Evolutionary conservation across 1,140 invertebrate species (phyloP).

Genomic region (Pectinophora gossypiella): DNA sequence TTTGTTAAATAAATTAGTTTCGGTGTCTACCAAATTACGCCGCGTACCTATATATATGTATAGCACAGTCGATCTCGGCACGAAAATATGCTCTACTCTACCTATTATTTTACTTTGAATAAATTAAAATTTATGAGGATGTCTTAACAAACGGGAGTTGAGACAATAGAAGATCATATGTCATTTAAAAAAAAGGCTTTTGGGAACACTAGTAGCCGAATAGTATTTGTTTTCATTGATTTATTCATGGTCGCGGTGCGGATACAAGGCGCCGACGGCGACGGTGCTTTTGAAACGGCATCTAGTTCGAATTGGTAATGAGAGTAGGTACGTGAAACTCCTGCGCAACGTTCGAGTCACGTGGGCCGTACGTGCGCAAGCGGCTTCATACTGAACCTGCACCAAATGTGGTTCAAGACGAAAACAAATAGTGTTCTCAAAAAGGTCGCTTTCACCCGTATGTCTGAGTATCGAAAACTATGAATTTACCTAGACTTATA

Average conservation of each 20-base stretch:
- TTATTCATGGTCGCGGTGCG: conserved; percentile 65
- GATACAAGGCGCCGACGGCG: conserved; percentile 63
- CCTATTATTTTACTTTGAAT: conserved; percentile 56
- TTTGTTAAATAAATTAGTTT: conserved; percentile 78
- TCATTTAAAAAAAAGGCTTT: conserved; percentile 62
- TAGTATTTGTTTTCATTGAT: conserved; percentile 75
- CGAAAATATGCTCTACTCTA: conserved; percentile 71
- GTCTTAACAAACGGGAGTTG: conserved; percentile 56
- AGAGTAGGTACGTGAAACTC: conserved; percentile 35
- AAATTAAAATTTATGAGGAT: conserved; percentile 63
- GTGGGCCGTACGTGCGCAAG: no score
- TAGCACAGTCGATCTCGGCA: conserved; percentile 50
- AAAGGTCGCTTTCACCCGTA: no score
- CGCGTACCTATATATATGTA: conserved; percentile 64
- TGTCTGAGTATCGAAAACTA: no score
- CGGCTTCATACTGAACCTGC: no score
- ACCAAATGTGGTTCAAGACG: no score
- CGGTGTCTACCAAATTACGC: conserved; percentile 77
- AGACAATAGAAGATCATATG: conserved; percentile 62
- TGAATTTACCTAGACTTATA: not conserved
- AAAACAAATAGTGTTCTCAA: no score
- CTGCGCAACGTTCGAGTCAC: no score
- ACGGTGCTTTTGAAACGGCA: conserved; percentile 54
- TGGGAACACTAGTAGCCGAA: conserved; percentile 66
- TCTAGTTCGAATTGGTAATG: conserved; percentile 64